Evolutionary conservation across 92 coral and sea anemone genomes (phyloP).

Genomic region (Anthopleura xanthogrammica): DNA sequence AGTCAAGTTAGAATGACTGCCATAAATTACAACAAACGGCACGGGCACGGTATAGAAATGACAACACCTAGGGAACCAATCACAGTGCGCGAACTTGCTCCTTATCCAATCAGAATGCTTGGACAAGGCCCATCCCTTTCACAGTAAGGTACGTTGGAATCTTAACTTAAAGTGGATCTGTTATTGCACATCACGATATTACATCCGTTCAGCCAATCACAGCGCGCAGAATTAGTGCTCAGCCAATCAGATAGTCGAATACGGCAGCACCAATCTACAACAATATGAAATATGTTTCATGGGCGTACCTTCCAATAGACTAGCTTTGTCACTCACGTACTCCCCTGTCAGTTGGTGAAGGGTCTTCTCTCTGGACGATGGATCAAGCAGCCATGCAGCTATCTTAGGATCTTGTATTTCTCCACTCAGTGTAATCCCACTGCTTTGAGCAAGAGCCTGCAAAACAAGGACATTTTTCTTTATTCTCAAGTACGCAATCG

Average conservation of each 20-base stretch:
- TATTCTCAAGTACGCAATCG: neutral
- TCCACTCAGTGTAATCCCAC: conserved; percentile 74
- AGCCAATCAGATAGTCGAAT: neutral
- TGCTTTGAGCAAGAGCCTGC: conserved; percentile 71
- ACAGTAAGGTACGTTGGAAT: no score
- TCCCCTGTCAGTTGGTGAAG: conserved; percentile 81
- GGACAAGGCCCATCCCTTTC: neutral
- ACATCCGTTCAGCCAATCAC: neutral
- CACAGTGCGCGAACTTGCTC: neutral
- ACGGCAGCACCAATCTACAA: neutral
- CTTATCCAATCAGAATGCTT: neutral
- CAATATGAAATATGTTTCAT: no score
- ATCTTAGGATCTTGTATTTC: conserved; percentile 86
- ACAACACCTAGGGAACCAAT: neutral
- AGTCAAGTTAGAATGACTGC: no score
- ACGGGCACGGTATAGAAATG: neutral
- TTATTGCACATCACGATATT: no score
- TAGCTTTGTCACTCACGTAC: conserved; percentile 62
- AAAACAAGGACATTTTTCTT: neutral
- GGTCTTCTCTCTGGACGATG: conserved; percentile 81
- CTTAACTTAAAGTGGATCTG: no score
- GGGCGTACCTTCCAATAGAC: conserved; percentile 70
- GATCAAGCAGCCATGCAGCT: conserved; percentile 94
- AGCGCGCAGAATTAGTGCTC: neutral
- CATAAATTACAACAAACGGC: neutral